phyloP scores from a whole-genome alignment of 2,888 invertebrate species.

The Ophion ellenae region DNA sequence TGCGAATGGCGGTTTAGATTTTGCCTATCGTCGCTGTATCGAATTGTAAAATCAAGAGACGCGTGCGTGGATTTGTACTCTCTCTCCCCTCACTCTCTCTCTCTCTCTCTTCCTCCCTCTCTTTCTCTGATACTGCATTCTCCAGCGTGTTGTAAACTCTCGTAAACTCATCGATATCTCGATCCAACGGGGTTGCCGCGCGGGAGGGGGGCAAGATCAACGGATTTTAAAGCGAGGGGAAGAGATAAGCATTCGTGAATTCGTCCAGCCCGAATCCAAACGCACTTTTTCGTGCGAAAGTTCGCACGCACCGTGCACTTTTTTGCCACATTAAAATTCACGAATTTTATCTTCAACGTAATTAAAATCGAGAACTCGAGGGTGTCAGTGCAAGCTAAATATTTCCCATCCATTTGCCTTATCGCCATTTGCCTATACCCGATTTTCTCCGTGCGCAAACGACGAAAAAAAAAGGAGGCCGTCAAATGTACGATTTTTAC shows the following conservation, averaged over 20 bases:
- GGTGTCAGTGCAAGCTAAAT: background rate
- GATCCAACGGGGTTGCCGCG: conserved; percentile 30
- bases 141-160: conserved; percentile 38
- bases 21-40: conserved; percentile 40
- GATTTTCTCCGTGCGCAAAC: background rate
- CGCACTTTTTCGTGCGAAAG: background rate
- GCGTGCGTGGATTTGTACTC: conserved; percentile 46
- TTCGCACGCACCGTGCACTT: background rate
- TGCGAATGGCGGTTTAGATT: conserved; percentile 17
- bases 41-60: conserved; percentile 62
- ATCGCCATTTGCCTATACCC: background rate
- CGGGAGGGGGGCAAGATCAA: conserved; percentile 58
- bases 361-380: background rate
- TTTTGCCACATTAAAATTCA: background rate
- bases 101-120: no score
- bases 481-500: conserved; percentile 27
- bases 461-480: background rate
- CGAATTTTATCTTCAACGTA: background rate
- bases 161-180: conserved; percentile 63
- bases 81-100: background rate
- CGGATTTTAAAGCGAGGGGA: conserved; percentile 46
- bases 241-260: conserved; percentile 16
- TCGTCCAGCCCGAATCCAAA: conserved; percentile 1
- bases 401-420: background rate
- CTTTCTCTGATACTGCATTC: background rate